phyloP scores from a whole-genome alignment of 2,797 vertebrate genomes.

The Enteromius trimaculatus region DNA sequence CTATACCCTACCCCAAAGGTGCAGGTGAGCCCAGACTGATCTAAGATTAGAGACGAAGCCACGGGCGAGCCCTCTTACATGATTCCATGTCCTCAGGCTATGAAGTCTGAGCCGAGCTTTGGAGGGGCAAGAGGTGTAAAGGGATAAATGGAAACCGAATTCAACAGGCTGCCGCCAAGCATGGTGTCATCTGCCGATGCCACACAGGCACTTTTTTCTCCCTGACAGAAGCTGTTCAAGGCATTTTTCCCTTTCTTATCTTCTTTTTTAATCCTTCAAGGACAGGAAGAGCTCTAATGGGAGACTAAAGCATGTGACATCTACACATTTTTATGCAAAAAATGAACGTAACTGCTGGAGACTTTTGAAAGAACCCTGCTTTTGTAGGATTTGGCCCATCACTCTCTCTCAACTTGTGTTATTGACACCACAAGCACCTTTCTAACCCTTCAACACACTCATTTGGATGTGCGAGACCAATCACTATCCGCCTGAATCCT shows the following conservation, averaged over 20 bases:
- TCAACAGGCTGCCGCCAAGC: slow-evolving; percentile 45
- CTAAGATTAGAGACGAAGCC: slow-evolving; percentile 57
- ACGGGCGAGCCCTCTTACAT: slow-evolving; percentile 47
- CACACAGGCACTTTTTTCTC: slow-evolving; percentile 25
- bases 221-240: slow-evolving; percentile 26
- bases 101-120: slow-evolving; percentile 51
- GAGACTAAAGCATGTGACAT: slow-evolving; percentile 29
- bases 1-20: slow-evolving; percentile 40
- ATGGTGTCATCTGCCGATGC: slow-evolving; percentile 38
- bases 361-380: slow-evolving; percentile 2
- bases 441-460: slow-evolving; percentile 23
- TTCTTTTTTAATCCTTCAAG: slow-evolving; percentile 41
- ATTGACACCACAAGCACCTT: slow-evolving; percentile 26
- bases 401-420: background rate
- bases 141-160: slow-evolving; percentile 40
- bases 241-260: background rate
- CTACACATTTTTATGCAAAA: slow-evolving; percentile 16
- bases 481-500: slow-evolving; percentile 65
- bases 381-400: slow-evolving; percentile 17
- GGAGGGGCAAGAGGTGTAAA: slow-evolving; percentile 38
- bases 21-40: slow-evolving; percentile 52
- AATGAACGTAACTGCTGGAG: background rate
- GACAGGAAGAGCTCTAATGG: slow-evolving; percentile 34
- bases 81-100: slow-evolving; percentile 59
- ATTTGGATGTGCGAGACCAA: slow-evolving; percentile 40